Base-by-base conservation (phyloP, 2,888 invertebrate species). In the Sylvicola cinctus region DNA sequence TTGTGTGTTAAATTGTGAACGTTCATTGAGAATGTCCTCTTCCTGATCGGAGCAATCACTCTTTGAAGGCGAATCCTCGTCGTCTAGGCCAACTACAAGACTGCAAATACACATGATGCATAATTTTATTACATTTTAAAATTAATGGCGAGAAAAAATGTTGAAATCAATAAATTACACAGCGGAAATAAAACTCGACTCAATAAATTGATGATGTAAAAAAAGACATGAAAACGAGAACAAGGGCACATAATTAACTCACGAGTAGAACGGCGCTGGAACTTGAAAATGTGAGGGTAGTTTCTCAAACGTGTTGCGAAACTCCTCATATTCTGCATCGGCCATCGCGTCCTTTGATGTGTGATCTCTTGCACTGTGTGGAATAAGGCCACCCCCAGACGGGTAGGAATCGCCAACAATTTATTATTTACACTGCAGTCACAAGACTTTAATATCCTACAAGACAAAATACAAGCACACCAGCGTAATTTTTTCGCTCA, bases 301-400 rank as follows among this genome's bases (percentile, higher is more conserved):
- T 61, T 74, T 70, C 50, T 84, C 81, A 59, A 83, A 85, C 56
- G 75, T 74, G 50, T 78, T 75, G 50, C 78, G 76, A 65, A 88
- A 85, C 68, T 88, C 83, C 62, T 88, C 87, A 63, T 83, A 88
- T 62, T 88, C 87, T 58, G 75, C 77, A 67, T 88, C 88, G 50
- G 85, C 87, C 87, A 88, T 88, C 20, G 20, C 20, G 20, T 20
- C 20, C 20, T 20, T 44, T 37, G 20, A 4, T 8, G 8, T 4
- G 20, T 20, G 20, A n/a, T 20, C 20, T 20, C 20, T 20, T 20
- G 20, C 8, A 20, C 20, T 6, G 20, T 20, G 20, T n/a, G 20
- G 8, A 6, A 20, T 20, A 6, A 20, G 8, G 20, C 20, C 20
- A 20, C 20, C 20, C 20, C 20, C 8, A 20, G 20, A 20, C 20